Percentiles rank a stretch among this genome's conserved stretches.
These are phyloP conservation scores for Otolemur garnettii DNA, from an alignment of 2,113 vertebrate species.

Conservation along the genomic window DNA sequence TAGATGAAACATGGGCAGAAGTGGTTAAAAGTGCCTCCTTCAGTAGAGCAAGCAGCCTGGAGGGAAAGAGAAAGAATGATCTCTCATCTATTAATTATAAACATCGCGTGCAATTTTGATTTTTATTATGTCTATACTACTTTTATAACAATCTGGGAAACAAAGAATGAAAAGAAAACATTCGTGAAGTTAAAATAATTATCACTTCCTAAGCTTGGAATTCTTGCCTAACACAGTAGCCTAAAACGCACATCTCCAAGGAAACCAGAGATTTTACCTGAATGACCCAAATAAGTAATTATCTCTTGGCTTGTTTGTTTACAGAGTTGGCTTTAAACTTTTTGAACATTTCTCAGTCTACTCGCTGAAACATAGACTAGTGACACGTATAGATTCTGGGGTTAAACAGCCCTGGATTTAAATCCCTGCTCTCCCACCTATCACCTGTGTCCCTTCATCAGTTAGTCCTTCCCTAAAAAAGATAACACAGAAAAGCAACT, in stretches of 20 bases:
- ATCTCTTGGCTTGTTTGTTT: neutral
- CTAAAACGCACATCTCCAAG: conserved; percentile 42
- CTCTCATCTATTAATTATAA: neutral
- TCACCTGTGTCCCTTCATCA: neutral
- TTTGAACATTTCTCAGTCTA: neutral
- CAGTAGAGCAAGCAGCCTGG: neutral
- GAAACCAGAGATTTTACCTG: neutral
- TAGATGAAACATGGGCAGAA: neutral
- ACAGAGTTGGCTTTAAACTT: neutral
- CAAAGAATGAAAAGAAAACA: conserved; percentile 1
- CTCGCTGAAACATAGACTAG: neutral
- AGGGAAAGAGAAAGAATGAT: neutral
- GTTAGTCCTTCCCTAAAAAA: neutral
- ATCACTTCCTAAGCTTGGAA: conserved; percentile 32
- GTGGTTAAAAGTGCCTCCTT: neutral
- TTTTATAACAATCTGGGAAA: conserved; percentile 26
- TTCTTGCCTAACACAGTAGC: neutral
- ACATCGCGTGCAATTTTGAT: neutral
- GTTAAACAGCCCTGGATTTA: neutral
- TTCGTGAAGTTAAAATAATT: neutral
- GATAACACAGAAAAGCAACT: neutral
- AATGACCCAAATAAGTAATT: neutral
- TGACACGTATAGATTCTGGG: neutral
- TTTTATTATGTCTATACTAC: neutral
- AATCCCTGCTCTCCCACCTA: neutral